Evolutionary conservation across 2,888 invertebrate genomes (phyloP).

Genomic region (Icerya purchasi): DNA sequence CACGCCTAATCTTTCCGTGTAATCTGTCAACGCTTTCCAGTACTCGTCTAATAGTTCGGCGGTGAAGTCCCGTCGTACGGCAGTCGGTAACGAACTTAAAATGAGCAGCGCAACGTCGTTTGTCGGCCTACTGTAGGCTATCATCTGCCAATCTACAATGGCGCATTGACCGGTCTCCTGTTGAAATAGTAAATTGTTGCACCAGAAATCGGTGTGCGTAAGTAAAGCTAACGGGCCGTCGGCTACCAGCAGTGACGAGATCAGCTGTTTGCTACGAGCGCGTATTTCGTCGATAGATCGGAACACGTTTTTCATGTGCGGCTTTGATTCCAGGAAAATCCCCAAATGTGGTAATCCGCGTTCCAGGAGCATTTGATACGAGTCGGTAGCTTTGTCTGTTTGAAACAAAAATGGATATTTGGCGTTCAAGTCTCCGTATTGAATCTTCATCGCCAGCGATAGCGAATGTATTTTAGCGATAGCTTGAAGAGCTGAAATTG

Average conservation of each 20-base stretch:
- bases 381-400: conserved; percentile 54
- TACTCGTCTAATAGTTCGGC: conserved; percentile 44
- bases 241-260: conserved; percentile 45
- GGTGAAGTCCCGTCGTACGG: conserved; percentile 40
- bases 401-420: conserved; percentile 49
- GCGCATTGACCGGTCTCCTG: conserved; percentile 36
- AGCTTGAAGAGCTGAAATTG: conserved; percentile 44
- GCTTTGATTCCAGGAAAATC: conserved; percentile 32
- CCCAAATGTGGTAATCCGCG: conserved; percentile 44
- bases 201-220: conserved; percentile 69
- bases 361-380: conserved; percentile 55
- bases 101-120: conserved; percentile 50
- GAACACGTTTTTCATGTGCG: conserved; percentile 35
- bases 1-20: conserved; percentile 38
- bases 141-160: conserved; percentile 68
- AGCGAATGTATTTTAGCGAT: conserved; percentile 52
- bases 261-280: conserved; percentile 45
- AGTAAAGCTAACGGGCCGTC: conserved; percentile 50
- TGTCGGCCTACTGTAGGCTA: conserved; percentile 36
- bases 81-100: conserved; percentile 48
- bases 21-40: conserved; percentile 38
- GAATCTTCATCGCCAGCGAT: conserved; percentile 38
- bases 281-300: conserved; percentile 36
- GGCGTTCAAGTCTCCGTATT: conserved; percentile 28
- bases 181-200: conserved; percentile 50